A percentile compares a stretch with the other conserved stretches of the same genome.
These are phyloP conservation scores for Atlantisia rogersi DNA, from an alignment of 2,113 vertebrate species.

Conservation along the genomic window DNA sequence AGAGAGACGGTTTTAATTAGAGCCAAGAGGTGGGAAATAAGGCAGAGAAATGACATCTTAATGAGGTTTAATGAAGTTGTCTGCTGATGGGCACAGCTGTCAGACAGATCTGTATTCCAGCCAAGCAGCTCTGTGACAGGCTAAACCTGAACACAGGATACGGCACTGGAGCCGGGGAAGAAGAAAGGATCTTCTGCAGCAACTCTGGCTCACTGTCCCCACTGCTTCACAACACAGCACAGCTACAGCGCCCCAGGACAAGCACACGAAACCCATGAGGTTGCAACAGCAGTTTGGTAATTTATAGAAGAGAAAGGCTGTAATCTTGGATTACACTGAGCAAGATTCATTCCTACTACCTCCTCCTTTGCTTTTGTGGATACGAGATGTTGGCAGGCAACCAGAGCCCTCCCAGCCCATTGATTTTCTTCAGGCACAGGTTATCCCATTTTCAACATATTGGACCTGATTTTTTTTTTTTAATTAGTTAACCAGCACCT, in stretches of 20 bases:
- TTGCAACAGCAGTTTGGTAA: background rate
- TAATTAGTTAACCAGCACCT: constrained; percentile 60
- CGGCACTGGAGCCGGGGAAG: background rate
- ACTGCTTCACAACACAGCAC: background rate
- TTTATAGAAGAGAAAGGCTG: background rate
- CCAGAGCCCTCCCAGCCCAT: background rate
- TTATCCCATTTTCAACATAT: background rate
- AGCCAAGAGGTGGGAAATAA: constrained; percentile 76
- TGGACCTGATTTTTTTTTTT: background rate
- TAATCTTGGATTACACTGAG: background rate
- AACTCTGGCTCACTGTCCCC: background rate
- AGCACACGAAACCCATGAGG: background rate
- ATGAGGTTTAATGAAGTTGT: constrained; percentile 88
- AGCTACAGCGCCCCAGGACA: background rate
- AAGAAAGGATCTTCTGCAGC: background rate
- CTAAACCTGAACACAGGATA: background rate
- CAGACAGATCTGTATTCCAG: constrained; percentile 76
- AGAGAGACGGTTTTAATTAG: constrained; percentile 81
- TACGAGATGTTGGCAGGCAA: constrained; percentile 12
- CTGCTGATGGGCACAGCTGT: constrained; percentile 83
- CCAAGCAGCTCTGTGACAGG: constrained; percentile 70
- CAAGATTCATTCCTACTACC: background rate
- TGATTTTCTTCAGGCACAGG: constrained; percentile 9
- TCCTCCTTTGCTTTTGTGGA: background rate
- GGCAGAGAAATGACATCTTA: constrained; percentile 82